Percentiles rank a stretch among this genome's conserved stretches.
These are phyloP conservation scores for Pachyrhynchus sulphureomaculatus DNA, from an alignment of 1,140 invertebrate genomes.

Conservation along the genomic window DNA sequence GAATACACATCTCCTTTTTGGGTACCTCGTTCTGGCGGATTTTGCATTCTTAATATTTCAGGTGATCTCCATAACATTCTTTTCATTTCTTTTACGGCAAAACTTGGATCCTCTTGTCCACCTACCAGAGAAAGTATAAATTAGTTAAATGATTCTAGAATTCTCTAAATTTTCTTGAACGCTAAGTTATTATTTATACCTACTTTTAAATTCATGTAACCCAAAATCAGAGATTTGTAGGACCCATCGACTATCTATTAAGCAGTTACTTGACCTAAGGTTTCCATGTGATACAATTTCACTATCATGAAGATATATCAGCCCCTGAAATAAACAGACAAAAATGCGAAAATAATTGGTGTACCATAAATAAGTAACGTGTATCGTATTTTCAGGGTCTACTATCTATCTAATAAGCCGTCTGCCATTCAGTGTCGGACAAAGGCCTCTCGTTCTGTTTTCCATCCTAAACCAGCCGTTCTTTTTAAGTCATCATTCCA, in stretches of 20 bases:
- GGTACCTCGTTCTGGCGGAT: slow-evolving; percentile 59
- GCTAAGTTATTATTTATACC: no score
- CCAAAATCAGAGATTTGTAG: slow-evolving; percentile 79
- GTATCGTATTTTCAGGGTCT: background rate
- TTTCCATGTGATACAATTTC: slow-evolving; percentile 75
- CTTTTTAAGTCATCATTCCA: no score
- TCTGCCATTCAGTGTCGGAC: no score
- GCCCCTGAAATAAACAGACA: slow-evolving; percentile 53
- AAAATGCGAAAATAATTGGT: no score
- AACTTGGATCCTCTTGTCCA: slow-evolving; percentile 58
- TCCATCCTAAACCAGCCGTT: no score
- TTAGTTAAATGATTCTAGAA: background rate
- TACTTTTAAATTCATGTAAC: slow-evolving; percentile 73
- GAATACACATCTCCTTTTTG: slow-evolving; percentile 75
- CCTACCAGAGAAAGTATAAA: slow-evolving; percentile 41
- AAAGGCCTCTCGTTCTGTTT: no score
- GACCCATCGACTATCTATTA: slow-evolving; percentile 79
- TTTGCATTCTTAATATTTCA: slow-evolving; percentile 62
- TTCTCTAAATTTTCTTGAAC: no score
- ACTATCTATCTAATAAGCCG: no score
- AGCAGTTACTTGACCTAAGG: slow-evolving; percentile 73
- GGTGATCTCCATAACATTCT: slow-evolving; percentile 68
- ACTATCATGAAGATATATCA: slow-evolving; percentile 78
- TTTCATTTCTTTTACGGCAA: slow-evolving; percentile 50
- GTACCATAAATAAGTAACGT: background rate